These are phyloP conservation scores for Lucifuga dentata DNA, from an alignment of 2,113 vertebrate genomes.

Conservation along the genomic window DNA sequence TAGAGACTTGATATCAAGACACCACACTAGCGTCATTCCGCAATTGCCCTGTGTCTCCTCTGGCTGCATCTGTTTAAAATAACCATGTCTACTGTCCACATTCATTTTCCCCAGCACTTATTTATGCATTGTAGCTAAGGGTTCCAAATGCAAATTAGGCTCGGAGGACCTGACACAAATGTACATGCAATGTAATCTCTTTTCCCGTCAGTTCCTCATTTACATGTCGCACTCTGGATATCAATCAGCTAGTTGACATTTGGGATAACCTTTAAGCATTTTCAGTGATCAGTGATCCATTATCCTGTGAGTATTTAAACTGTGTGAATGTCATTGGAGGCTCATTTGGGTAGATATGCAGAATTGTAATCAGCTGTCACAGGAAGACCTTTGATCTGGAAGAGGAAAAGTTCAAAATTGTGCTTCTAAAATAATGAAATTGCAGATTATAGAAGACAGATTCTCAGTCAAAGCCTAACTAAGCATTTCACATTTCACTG, in stretches of 20 bases:
- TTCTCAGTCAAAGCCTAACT: neutral
- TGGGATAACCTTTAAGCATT: neutral
- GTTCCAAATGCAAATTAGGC: too few relatives aligned
- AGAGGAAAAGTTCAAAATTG: neutral
- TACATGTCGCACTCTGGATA: neutral
- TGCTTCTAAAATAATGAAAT: neutral
- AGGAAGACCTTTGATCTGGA: neutral
- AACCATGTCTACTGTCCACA: constrained; percentile 35
- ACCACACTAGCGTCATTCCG: constrained; percentile 12
- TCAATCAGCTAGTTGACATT: neutral
- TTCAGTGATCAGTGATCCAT: neutral
- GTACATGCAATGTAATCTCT: neutral
- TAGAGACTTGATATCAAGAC: constrained; percentile 39
- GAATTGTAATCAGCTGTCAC: neutral
- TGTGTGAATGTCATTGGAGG: neutral
- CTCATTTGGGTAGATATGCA: neutral
- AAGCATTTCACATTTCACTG: constrained; percentile 10
- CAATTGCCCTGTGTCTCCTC: constrained; percentile 23
- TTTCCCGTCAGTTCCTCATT: neutral
- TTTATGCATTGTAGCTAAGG: neutral
- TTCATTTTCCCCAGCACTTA: constrained; percentile 2
- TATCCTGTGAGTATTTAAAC: neutral
- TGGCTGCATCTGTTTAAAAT: constrained; percentile 43
- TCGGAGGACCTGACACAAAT: neutral
- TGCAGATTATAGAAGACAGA: neutral